phyloP scores from a whole-genome alignment of 2,888 invertebrate genomes.

The Fragum fragum region DNA sequence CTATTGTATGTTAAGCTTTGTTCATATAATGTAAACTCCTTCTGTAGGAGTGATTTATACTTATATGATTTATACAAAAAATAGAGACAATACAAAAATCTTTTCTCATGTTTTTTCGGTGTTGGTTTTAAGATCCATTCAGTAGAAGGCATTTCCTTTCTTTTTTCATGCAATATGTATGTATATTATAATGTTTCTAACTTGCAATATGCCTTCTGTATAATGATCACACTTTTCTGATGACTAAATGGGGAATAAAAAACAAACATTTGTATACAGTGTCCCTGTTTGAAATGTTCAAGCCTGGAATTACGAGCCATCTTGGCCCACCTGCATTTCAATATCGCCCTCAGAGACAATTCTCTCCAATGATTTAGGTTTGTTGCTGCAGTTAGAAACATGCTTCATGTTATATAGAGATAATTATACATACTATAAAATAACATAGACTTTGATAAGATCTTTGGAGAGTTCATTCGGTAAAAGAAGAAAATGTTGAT shows the following conservation, averaged over 20 bases:
- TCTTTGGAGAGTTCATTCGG: no score
- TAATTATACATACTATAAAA: no score
- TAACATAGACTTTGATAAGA: no score
- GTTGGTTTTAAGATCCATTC: no score
- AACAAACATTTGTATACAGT: not conserved
- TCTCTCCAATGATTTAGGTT: conserved; percentile 19
- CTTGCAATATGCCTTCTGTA: not conserved
- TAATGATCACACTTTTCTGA: not conserved
- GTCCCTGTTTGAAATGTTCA: not conserved
- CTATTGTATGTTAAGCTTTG: no score
- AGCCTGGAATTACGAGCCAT: conserved; percentile 27
- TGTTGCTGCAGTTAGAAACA: conserved; percentile 5
- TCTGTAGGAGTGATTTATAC: no score
- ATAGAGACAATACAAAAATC: no score
- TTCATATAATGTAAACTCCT: no score
- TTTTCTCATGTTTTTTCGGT: no score
- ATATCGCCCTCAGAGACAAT: conserved; percentile 37
- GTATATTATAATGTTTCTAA: not conserved
- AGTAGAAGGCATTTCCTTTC: not conserved
- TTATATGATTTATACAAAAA: no score
- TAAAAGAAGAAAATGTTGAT: no score
- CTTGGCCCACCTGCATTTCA: conserved; percentile 35
- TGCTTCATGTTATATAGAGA: not conserved
- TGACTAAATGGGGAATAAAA: conserved; percentile 7
- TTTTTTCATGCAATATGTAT: not conserved